Evolutionary conservation across 2,888 invertebrate species (phyloP), one percentile per base, ranked within the genome.

Genomic region (Catocala sponsa): DNA sequence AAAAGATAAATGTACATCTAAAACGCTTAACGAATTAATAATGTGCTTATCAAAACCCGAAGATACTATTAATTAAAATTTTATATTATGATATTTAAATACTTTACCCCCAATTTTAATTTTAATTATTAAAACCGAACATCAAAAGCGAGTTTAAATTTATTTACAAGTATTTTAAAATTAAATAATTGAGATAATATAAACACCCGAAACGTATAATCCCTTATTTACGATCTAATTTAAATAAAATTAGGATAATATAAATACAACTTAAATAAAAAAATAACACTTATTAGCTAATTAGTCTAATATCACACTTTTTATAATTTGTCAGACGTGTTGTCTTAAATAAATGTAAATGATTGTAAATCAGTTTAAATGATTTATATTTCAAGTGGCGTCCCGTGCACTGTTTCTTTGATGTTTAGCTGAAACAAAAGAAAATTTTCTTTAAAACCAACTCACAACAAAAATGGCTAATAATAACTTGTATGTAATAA

Each of bases 231-330:
- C 10, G 41, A 46, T 54, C 56, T 33, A 59, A 35, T 54, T 50
- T 43, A 61, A 48, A 55, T 69, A 32, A 65, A 62, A 63, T 71
- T 67, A 65, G 60, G 49, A 65, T 63, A 68, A 57, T 59, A 78
- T 78, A 71, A 72, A 80, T 75, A 75, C 54, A 66, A 74, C 63
- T 70, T 72, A 66, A 63, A 68, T 75, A 91, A 91, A 91, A 91
- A 91, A 87, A 91, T 92, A 93, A 88, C 87, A 84, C 90, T 90
- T 90, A 91, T 0, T 15, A 69, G 49, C 49, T 84, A 86, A 70
- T 76, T 89, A 85, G 65, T 75, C 91, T 94, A 94, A 89, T 94
- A 94, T 94, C 94, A 94, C 94, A 94, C 91, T 91, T 89, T 87
- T 76, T 74, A 74, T 79, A 78, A 76, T 81, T 80, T 78, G 69